A percentile compares a stretch with the other conserved stretches of the same genome.
Evolutionary conservation across 2,888 invertebrate species (phyloP).

Genomic region (Andricus quercusramuli): DNA sequence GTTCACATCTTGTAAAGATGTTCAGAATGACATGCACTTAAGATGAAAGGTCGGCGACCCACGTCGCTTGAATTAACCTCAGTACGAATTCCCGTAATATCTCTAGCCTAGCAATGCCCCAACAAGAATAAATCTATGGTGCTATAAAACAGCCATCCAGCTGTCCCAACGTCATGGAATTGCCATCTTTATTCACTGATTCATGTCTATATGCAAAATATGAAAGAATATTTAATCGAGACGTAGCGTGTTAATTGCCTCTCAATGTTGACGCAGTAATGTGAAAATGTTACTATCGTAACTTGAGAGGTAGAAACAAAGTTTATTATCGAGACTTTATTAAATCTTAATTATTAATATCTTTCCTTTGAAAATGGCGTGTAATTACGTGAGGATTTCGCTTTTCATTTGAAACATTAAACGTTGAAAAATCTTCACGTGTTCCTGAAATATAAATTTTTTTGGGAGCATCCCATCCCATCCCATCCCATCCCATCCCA

Average conservation of each 20-base stretch:
- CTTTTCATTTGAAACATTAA: too few relatives aligned
- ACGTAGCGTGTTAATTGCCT: constrained; percentile 9
- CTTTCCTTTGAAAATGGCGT: not conserved
- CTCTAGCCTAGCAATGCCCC: constrained; percentile 26
- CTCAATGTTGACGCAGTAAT: not conserved
- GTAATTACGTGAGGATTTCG: too few relatives aligned
- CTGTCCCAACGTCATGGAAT: constrained; percentile 18
- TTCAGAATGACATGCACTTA: not conserved
- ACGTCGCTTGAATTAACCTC: constrained; percentile 25
- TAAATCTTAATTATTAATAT: not conserved
- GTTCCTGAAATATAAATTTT: too few relatives aligned
- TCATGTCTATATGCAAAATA: constrained; percentile 13
- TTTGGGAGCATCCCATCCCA: too few relatives aligned
- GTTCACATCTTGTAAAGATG: not conserved
- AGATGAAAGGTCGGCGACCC: constrained; percentile 7
- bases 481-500: too few relatives aligned
- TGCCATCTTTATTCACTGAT: constrained; percentile 33
- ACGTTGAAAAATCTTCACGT: too few relatives aligned
- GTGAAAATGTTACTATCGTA: constrained; percentile 2
- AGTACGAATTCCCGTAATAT: constrained; percentile 29
- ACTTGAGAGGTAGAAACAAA: not conserved
- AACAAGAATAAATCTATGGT: constrained; percentile 17
- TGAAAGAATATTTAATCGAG: constrained; percentile 28
- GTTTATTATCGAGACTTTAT: not conserved
- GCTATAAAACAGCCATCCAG: constrained; percentile 32